Base-by-base conservation (phyloP, 2,113 vertebrate genomes). In the Nothocercus julius region DNA sequence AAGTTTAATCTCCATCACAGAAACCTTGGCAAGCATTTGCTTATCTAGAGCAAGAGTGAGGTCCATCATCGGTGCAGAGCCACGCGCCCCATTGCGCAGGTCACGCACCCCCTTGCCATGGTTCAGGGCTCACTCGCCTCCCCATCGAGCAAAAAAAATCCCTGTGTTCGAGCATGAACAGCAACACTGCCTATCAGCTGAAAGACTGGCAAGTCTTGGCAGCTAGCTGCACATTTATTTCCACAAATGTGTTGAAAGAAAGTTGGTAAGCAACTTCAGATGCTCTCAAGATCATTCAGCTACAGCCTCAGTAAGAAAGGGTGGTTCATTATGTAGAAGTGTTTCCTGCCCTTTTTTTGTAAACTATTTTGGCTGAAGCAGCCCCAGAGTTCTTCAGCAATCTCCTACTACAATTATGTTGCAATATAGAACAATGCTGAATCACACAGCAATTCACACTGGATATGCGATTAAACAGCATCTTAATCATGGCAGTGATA, bases 21-120 rank as follows among this genome's bases (percentile, higher is more conserved):
- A 70, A 87, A 68, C 56, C 56, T 92, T 61, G 63, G 73, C 36
- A 49, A 59, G 17, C 47, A 25, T 92, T 76, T 82, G 30, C 66
- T 87, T 40, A 86, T 44, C 78, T 53, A 40, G 20, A 82, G 36
- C 66, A 85, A 86, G 21, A 90, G 40, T 42, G 7, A 59, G 38
- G 64, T 25, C 21, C 82, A 7, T 90, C 84, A 28, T 62, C 75
- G 64, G 32, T 25, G 12, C 19, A 82, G 15, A 79, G 42, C 44
- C 58, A 69, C 24, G 36, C 5, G 40, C 5, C 44, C 6, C 38
- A 59, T 42, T 59, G 8, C 54, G 40, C 40, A 49, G n/a, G 28
- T 28, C 42, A 14, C 36, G 8, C 36, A 36, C 36, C 36, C 36
- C 36, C 36, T 36, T 36, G 36, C 36, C 36, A 36, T 36, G 36